Evolutionary conservation across 2,113 vertebrate genomes (phyloP), one percentile per base, ranked within the genome.

Genomic region (Gymnogyps californianus): DNA sequence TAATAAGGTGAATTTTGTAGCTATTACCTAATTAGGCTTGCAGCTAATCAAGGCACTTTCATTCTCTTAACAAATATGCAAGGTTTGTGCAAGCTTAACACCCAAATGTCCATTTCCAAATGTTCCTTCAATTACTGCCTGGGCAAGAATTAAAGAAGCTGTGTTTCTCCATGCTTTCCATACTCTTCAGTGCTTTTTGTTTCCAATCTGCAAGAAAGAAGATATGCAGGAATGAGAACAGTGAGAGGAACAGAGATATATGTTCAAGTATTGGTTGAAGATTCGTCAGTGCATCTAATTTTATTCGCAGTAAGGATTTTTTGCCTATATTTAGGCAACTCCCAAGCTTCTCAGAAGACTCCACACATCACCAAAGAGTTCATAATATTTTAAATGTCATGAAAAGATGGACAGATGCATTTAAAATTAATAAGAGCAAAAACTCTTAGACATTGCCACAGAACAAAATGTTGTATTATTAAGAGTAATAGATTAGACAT

Each of bases 361-460:
- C 18, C 28, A 26, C 44, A 17, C 31, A 13, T 29, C 67, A 51
- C 25, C 40, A 47, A 61, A 66, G 75, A 61, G n/a, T 16, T 75
- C 34, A 7, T 26, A 20, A 16, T 21, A 38, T 85, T 90, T 81
- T 11, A 49, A 66, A 46, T 14, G 16, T 42, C 55, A 18, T 32
- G 25, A 74, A 79, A 93, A 66, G 14, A 69, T 22, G 14, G 76
- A 18, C 66, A 83, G 54, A 54, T 0, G 0, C 26, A 7, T 21
- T 78, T 46, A n/a, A 47, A 96, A 78, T 38, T 21, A 75, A 21
- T 20, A 25, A 49, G 40, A 61, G 11, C 16, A 57, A 78, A 47
- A 70, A 4, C 9, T 58, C 0, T 0, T 2, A 16, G 52, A 11
- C 3, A 1, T 36, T 32, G 36, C n/a, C 59, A 13, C 10, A 12